phyloP scores from a whole-genome alignment of 1,140 invertebrate species.

The Eulimnadia texana region DNA sequence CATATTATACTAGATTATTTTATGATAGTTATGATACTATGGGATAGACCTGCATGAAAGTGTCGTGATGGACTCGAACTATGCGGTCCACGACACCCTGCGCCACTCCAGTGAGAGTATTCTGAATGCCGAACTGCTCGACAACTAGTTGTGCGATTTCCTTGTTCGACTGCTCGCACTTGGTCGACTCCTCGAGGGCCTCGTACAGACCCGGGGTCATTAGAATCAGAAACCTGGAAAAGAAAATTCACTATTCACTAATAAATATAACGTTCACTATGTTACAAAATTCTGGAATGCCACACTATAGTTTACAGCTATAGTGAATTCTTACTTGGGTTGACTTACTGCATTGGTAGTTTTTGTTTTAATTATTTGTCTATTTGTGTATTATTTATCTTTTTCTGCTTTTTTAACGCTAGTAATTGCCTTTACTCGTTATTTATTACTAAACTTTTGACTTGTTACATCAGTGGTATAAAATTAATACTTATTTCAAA shows the following conservation, averaged over 20 bases:
- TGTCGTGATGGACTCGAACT: slow-evolving; percentile 65
- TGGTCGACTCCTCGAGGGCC: slow-evolving; percentile 63
- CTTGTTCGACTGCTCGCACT: slow-evolving; percentile 61
- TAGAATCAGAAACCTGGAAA: slow-evolving; percentile 52
- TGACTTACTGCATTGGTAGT: no score
- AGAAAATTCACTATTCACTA: slow-evolving; percentile 17
- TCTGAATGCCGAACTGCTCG: slow-evolving; percentile 63
- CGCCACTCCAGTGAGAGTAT: slow-evolving; percentile 63
- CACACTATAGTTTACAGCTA: no score
- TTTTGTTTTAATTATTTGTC: no score
- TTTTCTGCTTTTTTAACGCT: no score
- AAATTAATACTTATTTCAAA: no score
- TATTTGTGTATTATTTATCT: no score
- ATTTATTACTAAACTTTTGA: no score
- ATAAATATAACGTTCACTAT: neutral
- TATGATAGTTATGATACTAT: neutral
- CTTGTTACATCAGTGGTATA: no score
- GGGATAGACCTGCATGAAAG: slow-evolving; percentile 42
- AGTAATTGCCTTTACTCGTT: no score
- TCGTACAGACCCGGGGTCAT: slow-evolving; percentile 75
- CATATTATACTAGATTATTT: neutral
- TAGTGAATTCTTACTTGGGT: no score
- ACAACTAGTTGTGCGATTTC: slow-evolving; percentile 62
- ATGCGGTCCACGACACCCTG: slow-evolving; percentile 77
- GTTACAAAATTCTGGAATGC: no score